Evolutionary conservation across 37 sponge, comb jelly and placozoan species (phyloP).

Genomic region (Agelas oroides): DNA sequence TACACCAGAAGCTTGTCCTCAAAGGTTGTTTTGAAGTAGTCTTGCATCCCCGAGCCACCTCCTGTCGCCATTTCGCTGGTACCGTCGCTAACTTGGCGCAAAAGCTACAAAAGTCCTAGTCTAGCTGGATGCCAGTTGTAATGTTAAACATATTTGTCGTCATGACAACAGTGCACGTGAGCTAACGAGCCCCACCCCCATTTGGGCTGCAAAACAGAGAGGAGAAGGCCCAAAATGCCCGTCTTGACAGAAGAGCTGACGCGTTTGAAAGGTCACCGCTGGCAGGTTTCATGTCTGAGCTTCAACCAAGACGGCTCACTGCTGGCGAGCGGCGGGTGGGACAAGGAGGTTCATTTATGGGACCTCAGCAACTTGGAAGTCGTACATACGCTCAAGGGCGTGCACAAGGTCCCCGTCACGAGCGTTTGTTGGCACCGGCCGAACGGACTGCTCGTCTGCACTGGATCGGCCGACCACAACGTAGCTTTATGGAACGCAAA

Average conservation of each 20-base stretch:
- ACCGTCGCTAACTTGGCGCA: too few species aligned
- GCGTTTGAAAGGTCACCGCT: slow-evolving; percentile 59
- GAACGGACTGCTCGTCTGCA: slow-evolving; percentile 66
- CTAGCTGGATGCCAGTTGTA: too few species aligned
- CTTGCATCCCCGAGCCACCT: slow-evolving; percentile 70
- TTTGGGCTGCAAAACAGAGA: too few species aligned
- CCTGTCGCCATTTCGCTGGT: slow-evolving; percentile 59
- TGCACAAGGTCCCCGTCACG: slow-evolving; percentile 77
- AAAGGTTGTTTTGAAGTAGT: slow-evolving; percentile 94
- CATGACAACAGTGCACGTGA: slow-evolving; percentile 3
- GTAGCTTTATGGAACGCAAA: slow-evolving; percentile 75
- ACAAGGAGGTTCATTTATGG: slow-evolving; percentile 87
- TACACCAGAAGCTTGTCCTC: slow-evolving; percentile 96
- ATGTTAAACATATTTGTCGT: not conserved
- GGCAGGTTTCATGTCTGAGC: slow-evolving; percentile 80
- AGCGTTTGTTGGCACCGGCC: slow-evolving; percentile 74
- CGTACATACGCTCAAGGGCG: slow-evolving; percentile 48
- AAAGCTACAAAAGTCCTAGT: too few species aligned
- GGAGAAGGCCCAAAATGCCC: slow-evolving; percentile 36
- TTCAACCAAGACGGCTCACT: slow-evolving; percentile 76
- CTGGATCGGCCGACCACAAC: slow-evolving; percentile 85
- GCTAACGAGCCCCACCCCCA: slow-evolving; percentile 17
- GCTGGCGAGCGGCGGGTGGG: slow-evolving; percentile 85
- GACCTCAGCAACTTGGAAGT: slow-evolving; percentile 69
- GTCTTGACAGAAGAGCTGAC: slow-evolving; percentile 79